A percentile compares a stretch with the other conserved stretches of the same genome.
Evolutionary conservation across 1,140 invertebrate genomes (phyloP).

Genomic region (Drosophila suzukii): DNA sequence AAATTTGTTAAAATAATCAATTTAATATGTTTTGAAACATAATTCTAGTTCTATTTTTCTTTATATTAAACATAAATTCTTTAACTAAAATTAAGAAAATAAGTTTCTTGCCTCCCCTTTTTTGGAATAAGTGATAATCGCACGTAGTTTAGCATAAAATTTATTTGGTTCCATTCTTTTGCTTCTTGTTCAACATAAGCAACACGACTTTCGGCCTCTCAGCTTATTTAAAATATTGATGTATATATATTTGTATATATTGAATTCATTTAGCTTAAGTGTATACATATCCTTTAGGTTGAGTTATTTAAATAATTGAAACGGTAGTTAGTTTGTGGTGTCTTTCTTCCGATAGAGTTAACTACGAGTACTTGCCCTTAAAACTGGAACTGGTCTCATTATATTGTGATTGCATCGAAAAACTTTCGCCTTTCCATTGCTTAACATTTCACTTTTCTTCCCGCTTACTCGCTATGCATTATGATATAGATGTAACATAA

Average conservation of each 20-base stretch:
- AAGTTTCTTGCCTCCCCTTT: background rate
- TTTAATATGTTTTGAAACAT: too few relatives aligned
- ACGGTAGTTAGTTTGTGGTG: slow-evolving; percentile 64
- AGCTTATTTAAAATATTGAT: slow-evolving; percentile 47
- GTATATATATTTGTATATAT: slow-evolving; percentile 60
- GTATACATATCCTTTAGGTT: slow-evolving; percentile 30
- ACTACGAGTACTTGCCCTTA: slow-evolving; percentile 51
- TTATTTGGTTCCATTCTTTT: slow-evolving; percentile 69
- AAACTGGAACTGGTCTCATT: slow-evolving; percentile 72
- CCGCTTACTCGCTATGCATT: slow-evolving; percentile 49
- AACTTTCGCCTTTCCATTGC: slow-evolving; percentile 50
- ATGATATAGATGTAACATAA: slow-evolving; percentile 59
- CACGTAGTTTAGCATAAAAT: slow-evolving; percentile 65
- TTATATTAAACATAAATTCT: too few relatives aligned
- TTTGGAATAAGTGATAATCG: background rate
- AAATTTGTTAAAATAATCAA: too few relatives aligned
- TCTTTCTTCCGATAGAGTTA: slow-evolving; percentile 44
- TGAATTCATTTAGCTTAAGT: slow-evolving; percentile 58
- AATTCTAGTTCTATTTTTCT: too few relatives aligned
- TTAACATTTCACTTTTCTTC: slow-evolving; percentile 55
- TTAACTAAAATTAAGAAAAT: too few relatives aligned
- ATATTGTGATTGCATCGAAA: slow-evolving; percentile 64
- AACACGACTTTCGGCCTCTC: slow-evolving; percentile 24
- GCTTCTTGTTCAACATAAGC: slow-evolving; percentile 54
- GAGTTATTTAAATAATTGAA: slow-evolving; percentile 75